A percentile compares a stretch with the other conserved stretches of the same genome.
Evolutionary conservation across 2,797 vertebrate genomes (phyloP).

Genomic region (Dryobates pubescens): DNA sequence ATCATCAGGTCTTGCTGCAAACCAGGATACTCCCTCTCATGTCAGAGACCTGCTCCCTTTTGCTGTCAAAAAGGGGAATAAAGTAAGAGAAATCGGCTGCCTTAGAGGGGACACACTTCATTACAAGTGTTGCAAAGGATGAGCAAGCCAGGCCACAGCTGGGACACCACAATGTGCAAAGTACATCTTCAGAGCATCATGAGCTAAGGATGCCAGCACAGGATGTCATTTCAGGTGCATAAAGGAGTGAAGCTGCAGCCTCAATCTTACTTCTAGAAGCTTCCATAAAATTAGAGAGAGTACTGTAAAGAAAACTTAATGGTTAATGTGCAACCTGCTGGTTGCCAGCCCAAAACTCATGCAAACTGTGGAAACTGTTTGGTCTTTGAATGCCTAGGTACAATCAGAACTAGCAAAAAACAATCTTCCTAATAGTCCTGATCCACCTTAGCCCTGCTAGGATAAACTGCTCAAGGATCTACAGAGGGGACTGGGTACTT

Average conservation of each 20-base stretch:
- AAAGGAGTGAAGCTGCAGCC: not conserved
- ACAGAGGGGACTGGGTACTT: not conserved
- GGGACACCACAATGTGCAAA: not conserved
- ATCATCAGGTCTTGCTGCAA: not conserved
- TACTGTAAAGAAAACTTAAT: not conserved
- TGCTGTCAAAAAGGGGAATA: not conserved
- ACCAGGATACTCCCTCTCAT: not conserved
- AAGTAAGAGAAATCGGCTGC: not conserved
- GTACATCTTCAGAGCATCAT: not conserved
- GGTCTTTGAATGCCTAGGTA: not conserved
- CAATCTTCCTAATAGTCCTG: not conserved
- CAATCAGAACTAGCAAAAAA: not conserved
- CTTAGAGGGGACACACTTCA: not conserved
- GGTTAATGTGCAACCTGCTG: not conserved
- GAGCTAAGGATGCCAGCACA: rapidly evolving
- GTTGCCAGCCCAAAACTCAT: not conserved
- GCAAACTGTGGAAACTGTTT: not conserved
- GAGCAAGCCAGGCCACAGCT: not conserved
- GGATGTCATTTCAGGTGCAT: not conserved
- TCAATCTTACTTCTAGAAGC: not conserved
- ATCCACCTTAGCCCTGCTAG: not conserved
- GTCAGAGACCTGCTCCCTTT: not conserved
- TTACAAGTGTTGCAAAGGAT: not conserved
- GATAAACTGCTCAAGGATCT: not conserved
- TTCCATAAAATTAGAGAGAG: not conserved